Evolutionary conservation across 2,888 invertebrate genomes (phyloP).

Genomic region (Pecten maximus): DNA sequence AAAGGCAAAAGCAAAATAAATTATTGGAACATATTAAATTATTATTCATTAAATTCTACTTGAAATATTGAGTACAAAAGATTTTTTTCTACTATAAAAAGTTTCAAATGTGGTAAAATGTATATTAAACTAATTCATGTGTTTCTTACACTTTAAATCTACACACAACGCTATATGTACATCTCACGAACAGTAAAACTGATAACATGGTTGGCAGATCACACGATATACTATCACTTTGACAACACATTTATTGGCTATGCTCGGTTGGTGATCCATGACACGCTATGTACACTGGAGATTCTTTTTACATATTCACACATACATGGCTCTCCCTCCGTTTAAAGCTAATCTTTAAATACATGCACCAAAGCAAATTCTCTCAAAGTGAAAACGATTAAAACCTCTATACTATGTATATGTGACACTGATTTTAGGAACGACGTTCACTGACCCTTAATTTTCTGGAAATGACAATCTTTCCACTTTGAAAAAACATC

Average conservation of each 20-base stretch:
- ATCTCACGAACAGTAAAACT: background rate
- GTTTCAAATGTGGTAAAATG: background rate
- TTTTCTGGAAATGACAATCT: too few relatives aligned
- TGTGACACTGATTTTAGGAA: background rate
- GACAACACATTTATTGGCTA: background rate
- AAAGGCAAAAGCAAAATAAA: conserved; percentile 27
- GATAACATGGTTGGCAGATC: background rate
- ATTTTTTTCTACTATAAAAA: background rate
- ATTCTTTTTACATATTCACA: background rate
- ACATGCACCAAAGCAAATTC: background rate
- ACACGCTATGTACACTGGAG: background rate
- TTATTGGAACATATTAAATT: conserved; percentile 2
- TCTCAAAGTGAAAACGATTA: background rate
- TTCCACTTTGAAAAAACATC: too few relatives aligned
- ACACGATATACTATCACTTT: background rate
- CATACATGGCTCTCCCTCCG: background rate
- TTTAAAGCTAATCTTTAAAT: background rate
- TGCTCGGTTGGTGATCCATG: background rate
- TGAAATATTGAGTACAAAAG: conserved; percentile 8
- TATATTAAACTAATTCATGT: background rate
- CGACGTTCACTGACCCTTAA: background rate
- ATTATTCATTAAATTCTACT: background rate
- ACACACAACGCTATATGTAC: conserved; percentile 17
- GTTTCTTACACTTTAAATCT: background rate
- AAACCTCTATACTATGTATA: background rate